Percentiles rank a stretch among this genome's conserved stretches.
Evolutionary conservation across 2,113 vertebrate genomes (phyloP).

Genomic region (Cynopterus brachyotis): DNA sequence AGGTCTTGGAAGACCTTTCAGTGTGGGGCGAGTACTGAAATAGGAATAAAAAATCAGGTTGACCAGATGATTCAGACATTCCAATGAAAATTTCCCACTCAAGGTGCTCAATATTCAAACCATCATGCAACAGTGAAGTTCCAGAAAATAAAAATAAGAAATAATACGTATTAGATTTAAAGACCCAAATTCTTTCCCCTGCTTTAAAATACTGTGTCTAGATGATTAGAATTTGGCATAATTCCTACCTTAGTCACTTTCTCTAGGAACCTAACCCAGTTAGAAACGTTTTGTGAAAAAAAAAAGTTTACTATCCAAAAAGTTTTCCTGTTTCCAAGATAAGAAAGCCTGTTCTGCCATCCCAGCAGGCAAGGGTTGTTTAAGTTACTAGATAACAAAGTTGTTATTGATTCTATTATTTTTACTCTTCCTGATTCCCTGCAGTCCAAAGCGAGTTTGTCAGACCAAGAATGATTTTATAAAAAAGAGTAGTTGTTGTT

Average conservation of each 20-base stretch:
- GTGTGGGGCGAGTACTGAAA: not conserved
- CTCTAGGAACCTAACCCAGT: conserved; percentile 26
- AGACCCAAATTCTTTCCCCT: not conserved
- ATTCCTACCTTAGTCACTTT: not conserved
- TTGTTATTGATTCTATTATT: conserved; percentile 76
- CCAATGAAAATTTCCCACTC: not conserved
- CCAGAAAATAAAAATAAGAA: not conserved
- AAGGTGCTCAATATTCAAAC: not conserved
- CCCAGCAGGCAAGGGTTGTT: conserved; percentile 61
- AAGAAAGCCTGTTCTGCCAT: conserved; percentile 73
- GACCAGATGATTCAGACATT: not conserved
- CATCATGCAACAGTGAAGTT: not conserved
- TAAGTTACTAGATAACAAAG: conserved; percentile 77
- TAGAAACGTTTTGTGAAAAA: conserved; percentile 55
- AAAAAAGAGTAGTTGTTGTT: conserved; percentile 19
- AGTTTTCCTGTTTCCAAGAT: conserved; percentile 74
- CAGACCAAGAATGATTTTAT: conserved; percentile 60
- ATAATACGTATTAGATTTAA: not conserved
- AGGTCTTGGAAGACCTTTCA: not conserved
- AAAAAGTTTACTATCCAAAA: conserved; percentile 72
- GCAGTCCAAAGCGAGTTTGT: conserved; percentile 31
- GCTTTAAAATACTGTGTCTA: conserved; percentile 18
- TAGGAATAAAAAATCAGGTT: not conserved
- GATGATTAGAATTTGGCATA: not conserved
- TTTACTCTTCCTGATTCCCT: conserved; percentile 74